Conservation (phyloP, 2,113 vertebrate genomes). For the Noctilio leporinus region DNA sequence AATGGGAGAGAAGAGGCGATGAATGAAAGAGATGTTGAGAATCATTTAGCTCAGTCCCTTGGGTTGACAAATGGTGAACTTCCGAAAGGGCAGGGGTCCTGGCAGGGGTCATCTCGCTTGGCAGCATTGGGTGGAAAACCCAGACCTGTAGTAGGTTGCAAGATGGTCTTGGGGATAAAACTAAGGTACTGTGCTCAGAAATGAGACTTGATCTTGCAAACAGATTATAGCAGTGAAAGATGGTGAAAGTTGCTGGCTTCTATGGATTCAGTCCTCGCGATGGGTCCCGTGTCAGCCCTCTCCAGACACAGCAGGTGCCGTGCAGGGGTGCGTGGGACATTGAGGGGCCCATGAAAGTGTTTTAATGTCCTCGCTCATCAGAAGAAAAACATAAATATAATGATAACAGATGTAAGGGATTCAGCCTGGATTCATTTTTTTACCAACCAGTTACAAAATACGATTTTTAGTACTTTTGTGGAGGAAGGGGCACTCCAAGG, state of each 20-base stretch:
- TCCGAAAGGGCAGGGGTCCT: not conserved
- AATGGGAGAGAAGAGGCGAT: rapidly evolving
- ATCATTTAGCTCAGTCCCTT: not conserved
- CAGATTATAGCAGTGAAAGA: not conserved
- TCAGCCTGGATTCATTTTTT: not conserved
- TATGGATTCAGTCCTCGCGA: not conserved
- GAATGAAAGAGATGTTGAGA: not conserved
- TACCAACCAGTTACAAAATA: not conserved
- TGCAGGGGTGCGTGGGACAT: rapidly evolving
- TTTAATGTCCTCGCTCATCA: not conserved
- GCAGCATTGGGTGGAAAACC: not conserved
- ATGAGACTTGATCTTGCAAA: not conserved
- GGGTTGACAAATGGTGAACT: not conserved
- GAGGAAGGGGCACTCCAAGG: not conserved
- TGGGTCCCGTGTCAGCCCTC: rapidly evolving
- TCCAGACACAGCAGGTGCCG: rapidly evolving
- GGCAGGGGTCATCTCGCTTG: rapidly evolving
- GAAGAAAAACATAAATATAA: not conserved
- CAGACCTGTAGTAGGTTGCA: too few species aligned
- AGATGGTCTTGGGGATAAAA: not conserved
- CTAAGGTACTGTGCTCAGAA: not conserved
- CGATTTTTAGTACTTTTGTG: not conserved
- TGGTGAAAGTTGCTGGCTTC: rapidly evolving
- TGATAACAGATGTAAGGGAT: not conserved
- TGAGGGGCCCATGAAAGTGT: not conserved